Evolutionary conservation across 2,797 vertebrate species (phyloP).

Genomic region (Coluber constrictor): DNA sequence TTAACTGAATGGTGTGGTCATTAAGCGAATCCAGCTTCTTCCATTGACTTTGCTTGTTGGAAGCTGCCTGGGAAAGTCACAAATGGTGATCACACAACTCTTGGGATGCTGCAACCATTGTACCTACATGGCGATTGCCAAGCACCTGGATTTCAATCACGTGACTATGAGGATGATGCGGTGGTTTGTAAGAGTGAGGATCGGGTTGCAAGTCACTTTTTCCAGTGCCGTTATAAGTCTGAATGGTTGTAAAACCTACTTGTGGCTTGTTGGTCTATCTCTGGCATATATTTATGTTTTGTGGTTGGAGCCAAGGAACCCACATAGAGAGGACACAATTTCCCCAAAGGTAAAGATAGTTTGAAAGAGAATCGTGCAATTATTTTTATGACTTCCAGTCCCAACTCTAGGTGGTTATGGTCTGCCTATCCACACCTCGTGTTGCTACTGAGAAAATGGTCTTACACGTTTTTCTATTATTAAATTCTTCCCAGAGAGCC

Average conservation of each 20-base stretch:
- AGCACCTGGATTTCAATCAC: background rate
- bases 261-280: background rate
- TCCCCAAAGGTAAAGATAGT: background rate
- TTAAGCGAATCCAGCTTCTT: background rate
- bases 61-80: too few species aligned
- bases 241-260: background rate
- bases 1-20: too few species aligned
- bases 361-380: background rate
- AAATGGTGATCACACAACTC: too few species aligned
- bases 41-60: background rate
- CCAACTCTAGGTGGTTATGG: background rate
- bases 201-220: background rate
- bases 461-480: background rate
- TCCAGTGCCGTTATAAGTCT: background rate
- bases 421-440: background rate
- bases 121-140: background rate
- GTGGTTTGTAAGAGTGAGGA: background rate
- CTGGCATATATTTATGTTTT: background rate
- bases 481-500: background rate
- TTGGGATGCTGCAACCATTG: background rate
- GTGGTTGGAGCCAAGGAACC: background rate
- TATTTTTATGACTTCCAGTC: background rate
- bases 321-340: background rate
- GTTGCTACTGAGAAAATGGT: background rate
- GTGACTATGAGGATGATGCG: background rate